These are phyloP conservation scores for Microcebus tavaratra DNA, from an alignment of 2,113 vertebrate species.

Conservation along the genomic window DNA sequence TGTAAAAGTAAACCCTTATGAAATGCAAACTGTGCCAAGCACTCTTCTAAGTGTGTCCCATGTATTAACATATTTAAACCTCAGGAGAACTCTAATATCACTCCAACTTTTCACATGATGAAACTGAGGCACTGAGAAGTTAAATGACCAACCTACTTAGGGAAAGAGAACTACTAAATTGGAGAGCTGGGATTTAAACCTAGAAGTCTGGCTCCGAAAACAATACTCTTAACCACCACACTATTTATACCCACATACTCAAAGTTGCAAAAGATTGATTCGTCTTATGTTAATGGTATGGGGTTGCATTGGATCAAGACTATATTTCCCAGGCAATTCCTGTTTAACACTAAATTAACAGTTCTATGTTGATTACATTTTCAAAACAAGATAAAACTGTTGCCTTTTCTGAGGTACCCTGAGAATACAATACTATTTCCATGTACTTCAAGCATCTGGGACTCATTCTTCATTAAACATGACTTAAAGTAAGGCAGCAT, in stretches of 20 bases:
- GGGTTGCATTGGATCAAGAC: not conserved
- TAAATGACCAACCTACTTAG: not conserved
- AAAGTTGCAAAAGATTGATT: not conserved
- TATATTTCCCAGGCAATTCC: not conserved
- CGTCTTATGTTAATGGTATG: not conserved
- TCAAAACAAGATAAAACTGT: not conserved
- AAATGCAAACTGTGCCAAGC: not conserved
- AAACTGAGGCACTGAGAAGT: not conserved
- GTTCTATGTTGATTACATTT: not conserved
- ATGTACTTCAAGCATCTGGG: not conserved
- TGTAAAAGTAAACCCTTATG: not conserved
- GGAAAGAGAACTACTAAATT: not conserved
- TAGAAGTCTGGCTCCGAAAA: not conserved
- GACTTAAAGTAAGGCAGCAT: not conserved
- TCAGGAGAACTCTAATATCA: not conserved
- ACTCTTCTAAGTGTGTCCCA: not conserved
- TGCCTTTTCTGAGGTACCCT: not conserved
- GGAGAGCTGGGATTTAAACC: not conserved
- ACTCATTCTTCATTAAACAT: not conserved
- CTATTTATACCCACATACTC: not conserved
- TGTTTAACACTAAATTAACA: not conserved
- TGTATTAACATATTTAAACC: not conserved
- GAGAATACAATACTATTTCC: not conserved
- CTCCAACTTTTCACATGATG: not conserved
- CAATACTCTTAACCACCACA: not conserved